Base-by-base conservation (phyloP, 2,888 invertebrate genomes). In the Drosophila subquinaria region DNA sequence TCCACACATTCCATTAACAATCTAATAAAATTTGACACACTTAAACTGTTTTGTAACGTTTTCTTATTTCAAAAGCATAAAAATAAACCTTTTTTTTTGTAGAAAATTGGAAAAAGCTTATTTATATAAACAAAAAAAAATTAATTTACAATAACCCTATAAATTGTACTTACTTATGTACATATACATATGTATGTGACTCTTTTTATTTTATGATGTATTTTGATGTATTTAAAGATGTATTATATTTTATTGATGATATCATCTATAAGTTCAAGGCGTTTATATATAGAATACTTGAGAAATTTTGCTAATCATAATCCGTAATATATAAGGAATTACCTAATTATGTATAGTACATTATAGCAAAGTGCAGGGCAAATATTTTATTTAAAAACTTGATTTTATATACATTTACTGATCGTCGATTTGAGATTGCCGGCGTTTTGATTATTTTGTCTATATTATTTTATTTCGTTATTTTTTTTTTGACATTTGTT, bases 391-490 rank as follows among this genome's bases (percentile, higher is more conserved):
- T 33, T 11, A 17, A 15, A 61, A 61, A 40, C 27, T 35, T 56
- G 51, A 20, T 61, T 61, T 50, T 35, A 53, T 48, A 30, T 55
- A 47, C 20, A 27, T 30, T 42, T 11, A 23, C 2, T 36, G 47
- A 59, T 47, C 11, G 10, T 20, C n/a, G 17, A 4, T 17, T 56
- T 6, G 2, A 27, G 55, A 52, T 62, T 67, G 43, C 69, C 79
- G 79, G 76, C 78, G n/a, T 15, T 35, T 52, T 60, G 30, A 15
- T 45, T 43, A 17, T 60, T 51, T 38, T 56, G n/a, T 69, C 9
- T 40, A 15, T 13, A 35, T 62, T 48, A 35, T 17, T 68, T 52
- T 40, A 9, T 27, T 53, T 52, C 4, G 4, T 23, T 23, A 27
- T 48, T 38, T 35, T 15, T 13, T 30, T 30, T 30, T 30, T 30